A percentile compares a stretch with the other conserved stretches of the same genome.
These are phyloP conservation scores for Pandemis corylana DNA, from an alignment of 2,888 invertebrate genomes.

Conservation along the genomic window DNA sequence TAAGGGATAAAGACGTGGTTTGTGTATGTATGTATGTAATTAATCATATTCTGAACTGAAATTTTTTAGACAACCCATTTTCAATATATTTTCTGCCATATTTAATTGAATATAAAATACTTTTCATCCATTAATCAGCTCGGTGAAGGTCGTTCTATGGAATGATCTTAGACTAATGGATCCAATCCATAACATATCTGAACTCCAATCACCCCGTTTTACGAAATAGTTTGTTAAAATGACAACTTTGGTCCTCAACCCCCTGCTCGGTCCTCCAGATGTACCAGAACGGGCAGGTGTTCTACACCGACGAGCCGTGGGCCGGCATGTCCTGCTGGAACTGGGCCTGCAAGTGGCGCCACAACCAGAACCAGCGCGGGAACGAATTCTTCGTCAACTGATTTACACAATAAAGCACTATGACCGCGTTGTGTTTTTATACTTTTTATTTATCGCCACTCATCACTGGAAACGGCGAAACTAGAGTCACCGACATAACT, in stretches of 20 bases:
- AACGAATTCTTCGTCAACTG: conserved; percentile 79
- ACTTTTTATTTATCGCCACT: background rate
- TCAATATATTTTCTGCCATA: too few relatives aligned
- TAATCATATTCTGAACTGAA: too few relatives aligned
- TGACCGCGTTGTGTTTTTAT: background rate
- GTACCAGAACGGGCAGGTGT: conserved; percentile 80
- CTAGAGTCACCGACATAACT: background rate
- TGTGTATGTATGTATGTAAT: too few relatives aligned
- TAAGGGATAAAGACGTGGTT: too few relatives aligned
- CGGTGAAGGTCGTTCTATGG: too few relatives aligned
- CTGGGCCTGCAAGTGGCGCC: conserved; percentile 81
- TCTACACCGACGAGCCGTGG: conserved; percentile 82
- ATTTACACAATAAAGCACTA: background rate
- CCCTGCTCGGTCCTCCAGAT: conserved; percentile 64
- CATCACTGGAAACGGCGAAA: background rate
- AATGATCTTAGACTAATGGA: too few relatives aligned
- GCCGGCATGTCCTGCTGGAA: conserved; percentile 82
- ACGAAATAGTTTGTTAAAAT: too few relatives aligned
- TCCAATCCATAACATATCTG: too few relatives aligned
- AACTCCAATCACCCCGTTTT: too few relatives aligned
- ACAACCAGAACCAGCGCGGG: conserved; percentile 78
- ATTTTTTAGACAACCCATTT: too few relatives aligned
- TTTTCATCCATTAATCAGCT: too few relatives aligned
- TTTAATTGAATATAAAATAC: too few relatives aligned
- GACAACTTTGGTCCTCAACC: background rate